Base-by-base conservation (phyloP, 1,140 invertebrate species). In the Drosophila elegans region DNA sequence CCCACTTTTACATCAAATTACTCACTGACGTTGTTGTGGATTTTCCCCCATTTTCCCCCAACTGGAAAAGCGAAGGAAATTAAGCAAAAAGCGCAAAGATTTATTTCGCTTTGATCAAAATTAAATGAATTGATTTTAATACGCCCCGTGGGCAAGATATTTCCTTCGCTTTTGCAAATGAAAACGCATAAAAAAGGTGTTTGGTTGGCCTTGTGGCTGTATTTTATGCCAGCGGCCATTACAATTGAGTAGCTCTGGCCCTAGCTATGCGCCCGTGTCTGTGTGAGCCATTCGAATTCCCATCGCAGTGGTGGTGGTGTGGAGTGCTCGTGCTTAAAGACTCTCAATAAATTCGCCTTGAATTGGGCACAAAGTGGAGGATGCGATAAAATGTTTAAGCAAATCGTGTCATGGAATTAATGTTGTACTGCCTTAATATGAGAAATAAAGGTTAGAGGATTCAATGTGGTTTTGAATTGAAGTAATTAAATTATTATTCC, bases 81-180 rank as follows among this genome's bases (percentile, higher is more conserved):
- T 89, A 89, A 89, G 84, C 84, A 89, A 89, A 89, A 89, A 89
- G 84, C 84, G 84, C 84, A 89, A 89, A 89, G 84, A 89, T 89
- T 89, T 89, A 89, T 89, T 89, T 89, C 84, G 77, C 84, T 89
- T 89, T 89, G 84, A 89, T 89, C 84, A 89, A 89, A 89, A 89
- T 89, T 89, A 89, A 89, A 89, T 89, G 84, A 89, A 89, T 89
- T 89, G 84, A 89, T 89, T 89, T 89, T 89, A 89, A 89, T 89
- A 89, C 84, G 84, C 84, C 84, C 84, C 84, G 80, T 89, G 84
- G 84, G 84, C 84, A 89, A 89, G 84, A 89, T 89, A 89, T 89
- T 89, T 89, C 61, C 84, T 80, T 61, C 76, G 85, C 68, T 88
- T 63, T 69, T 51, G 66, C 83, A 86, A 86, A 86, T 86, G 83